Conservation (phyloP, 2,797 vertebrate genomes). For the Cynodonichthys magdalenae region DNA sequence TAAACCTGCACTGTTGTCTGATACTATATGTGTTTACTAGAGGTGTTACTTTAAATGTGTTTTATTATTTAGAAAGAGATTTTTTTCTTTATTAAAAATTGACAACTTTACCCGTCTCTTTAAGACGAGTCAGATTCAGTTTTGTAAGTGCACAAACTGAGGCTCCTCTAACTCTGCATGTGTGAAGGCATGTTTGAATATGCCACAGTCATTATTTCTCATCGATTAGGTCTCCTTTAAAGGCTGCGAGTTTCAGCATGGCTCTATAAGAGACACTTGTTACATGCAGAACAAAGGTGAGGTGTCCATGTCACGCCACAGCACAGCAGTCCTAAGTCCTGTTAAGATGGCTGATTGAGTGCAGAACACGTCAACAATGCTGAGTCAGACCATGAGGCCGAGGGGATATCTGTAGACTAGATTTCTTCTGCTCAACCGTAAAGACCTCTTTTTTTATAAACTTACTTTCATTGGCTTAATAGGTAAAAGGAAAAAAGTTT, state of each 20-base stretch:
- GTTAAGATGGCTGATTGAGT: constrained; percentile 54
- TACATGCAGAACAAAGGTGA: constrained; percentile 55
- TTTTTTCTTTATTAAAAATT: constrained; percentile 2
- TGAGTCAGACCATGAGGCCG: constrained; percentile 38
- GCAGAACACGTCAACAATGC: constrained; percentile 70
- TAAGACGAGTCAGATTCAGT: constrained; percentile 3
- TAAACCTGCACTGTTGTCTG: constrained; percentile 61
- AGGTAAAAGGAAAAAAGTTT: neutral
- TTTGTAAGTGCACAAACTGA: neutral
- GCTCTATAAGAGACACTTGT: constrained; percentile 7
- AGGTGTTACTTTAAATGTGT: constrained; percentile 2
- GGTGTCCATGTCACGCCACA: constrained; percentile 38
- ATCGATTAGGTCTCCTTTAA: constrained; percentile 30
- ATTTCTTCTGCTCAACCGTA: neutral
- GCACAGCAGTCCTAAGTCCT: constrained; percentile 71
- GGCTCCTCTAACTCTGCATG: neutral
- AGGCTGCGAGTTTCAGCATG: constrained; percentile 13
- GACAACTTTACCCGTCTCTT: neutral
- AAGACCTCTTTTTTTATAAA: neutral
- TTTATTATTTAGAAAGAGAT: too few relatives aligned
- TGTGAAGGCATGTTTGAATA: neutral
- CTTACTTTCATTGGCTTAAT: neutral
- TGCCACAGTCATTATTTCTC: constrained; percentile 6
- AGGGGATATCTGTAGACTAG: constrained; percentile 1
- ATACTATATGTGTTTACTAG: constrained; percentile 9